A percentile compares a stretch with the other conserved stretches of the same genome.
phyloP scores from a whole-genome alignment of 2,888 invertebrate genomes.

The Diaperis boleti region DNA sequence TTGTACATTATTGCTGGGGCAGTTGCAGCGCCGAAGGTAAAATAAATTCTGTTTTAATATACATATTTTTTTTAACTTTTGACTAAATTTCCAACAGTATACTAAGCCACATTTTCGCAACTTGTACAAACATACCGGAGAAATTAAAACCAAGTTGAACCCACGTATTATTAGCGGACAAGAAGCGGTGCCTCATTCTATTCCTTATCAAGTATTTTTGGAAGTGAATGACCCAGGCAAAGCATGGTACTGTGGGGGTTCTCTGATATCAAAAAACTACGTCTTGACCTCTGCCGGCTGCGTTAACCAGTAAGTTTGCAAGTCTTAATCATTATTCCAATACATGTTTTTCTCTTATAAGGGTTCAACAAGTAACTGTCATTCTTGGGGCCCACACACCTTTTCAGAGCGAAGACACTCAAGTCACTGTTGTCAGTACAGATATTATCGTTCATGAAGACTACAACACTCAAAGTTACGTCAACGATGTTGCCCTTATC shows the following conservation, averaged over 20 bases:
- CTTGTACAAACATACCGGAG: conserved; percentile 6
- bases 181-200: conserved; percentile 45
- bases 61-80: too few species aligned
- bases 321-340: too few species aligned
- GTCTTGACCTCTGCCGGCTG: conserved; percentile 47
- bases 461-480: conserved; percentile 32
- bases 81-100: not conserved
- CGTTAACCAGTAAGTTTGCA: conserved; percentile 4
- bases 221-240: not conserved
- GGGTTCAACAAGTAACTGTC: conserved; percentile 30
- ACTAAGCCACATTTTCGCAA: conserved; percentile 2
- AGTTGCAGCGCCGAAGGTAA: conserved; percentile 10
- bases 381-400: conserved; percentile 35
- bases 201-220: conserved; percentile 44
- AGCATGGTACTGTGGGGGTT: conserved; percentile 46
- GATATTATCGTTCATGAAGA: conserved; percentile 44
- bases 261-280: conserved; percentile 38
- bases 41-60: not conserved
- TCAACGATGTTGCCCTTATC: conserved; percentile 48
- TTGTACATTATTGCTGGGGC: not conserved
- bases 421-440: conserved; percentile 30
- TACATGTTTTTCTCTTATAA: too few species aligned
- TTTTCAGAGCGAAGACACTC: conserved; percentile 33
- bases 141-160: not conserved
- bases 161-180: conserved; percentile 43